Percentiles rank a stretch among this genome's conserved stretches.
phyloP scores from a whole-genome alignment of 2,797 vertebrate genomes.

The Linurgus olivaceus region DNA sequence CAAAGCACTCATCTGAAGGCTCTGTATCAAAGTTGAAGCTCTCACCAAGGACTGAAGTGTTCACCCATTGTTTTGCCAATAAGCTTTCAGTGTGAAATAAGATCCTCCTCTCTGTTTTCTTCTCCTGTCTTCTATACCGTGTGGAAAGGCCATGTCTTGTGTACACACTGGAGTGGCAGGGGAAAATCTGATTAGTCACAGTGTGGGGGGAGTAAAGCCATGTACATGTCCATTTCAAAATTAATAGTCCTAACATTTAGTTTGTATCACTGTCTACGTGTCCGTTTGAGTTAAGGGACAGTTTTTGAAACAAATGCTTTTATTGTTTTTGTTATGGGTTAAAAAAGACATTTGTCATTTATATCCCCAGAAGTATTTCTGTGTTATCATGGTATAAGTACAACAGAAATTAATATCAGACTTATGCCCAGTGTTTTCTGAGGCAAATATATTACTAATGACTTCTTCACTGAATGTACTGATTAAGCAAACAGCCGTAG shows the following conservation, averaged over 20 bases:
- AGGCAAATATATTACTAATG: slow-evolving; percentile 21
- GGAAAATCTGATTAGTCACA: background rate
- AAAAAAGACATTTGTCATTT: background rate
- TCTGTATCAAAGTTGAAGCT: background rate
- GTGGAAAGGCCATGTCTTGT: background rate
- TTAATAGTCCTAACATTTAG: background rate
- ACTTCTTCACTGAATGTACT: slow-evolving; percentile 40
- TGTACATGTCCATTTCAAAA: background rate
- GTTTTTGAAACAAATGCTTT: background rate
- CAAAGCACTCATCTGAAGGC: background rate
- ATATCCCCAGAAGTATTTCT: background rate
- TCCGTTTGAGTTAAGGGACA: background rate
- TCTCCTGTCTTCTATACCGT: background rate
- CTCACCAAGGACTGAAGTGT: background rate
- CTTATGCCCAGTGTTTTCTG: slow-evolving; percentile 14
- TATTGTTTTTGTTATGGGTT: background rate
- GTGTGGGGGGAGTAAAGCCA: background rate
- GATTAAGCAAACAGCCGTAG: slow-evolving; percentile 45
- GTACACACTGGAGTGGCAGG: accelerated
- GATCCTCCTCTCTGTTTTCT: background rate
- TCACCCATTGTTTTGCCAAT: background rate
- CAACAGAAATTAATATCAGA: background rate
- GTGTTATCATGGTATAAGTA: background rate
- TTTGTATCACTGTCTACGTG: background rate
- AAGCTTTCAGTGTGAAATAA: background rate